These are phyloP conservation scores for Micropterix aruncella DNA, from an alignment of 2,888 invertebrate species.

Conservation along the genomic window DNA sequence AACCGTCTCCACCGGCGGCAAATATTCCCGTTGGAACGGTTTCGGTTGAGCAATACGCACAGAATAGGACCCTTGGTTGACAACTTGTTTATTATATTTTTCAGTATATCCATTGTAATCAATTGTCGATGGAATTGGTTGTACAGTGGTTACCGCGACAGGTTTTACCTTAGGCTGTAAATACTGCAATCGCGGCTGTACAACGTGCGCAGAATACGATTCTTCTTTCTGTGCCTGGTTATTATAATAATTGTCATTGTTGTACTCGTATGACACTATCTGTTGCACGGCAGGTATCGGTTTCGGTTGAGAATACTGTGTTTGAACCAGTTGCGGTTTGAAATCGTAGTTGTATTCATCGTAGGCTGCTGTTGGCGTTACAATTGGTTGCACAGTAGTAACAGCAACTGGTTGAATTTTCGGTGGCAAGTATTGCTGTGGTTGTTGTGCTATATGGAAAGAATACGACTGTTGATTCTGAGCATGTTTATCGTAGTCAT, in stretches of 20 bases:
- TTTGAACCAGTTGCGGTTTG: too few relatives aligned
- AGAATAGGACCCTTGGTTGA: not conserved
- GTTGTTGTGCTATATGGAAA: not conserved
- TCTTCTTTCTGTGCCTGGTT: not conserved
- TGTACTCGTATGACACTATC: not conserved
- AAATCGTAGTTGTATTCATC: too few relatives aligned
- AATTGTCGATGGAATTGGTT: not conserved
- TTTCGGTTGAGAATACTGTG: not conserved
- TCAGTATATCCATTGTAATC: too few relatives aligned
- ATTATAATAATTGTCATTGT: not conserved
- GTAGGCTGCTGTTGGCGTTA: conserved; percentile 3
- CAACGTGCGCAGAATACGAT: not conserved
- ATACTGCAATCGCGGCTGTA: not conserved
- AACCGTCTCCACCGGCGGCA: not conserved
- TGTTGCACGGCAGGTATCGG: not conserved
- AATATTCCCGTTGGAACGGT: not conserved
- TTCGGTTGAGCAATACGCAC: too few relatives aligned
- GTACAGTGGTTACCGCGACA: not conserved
- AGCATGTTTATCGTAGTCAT: conserved; percentile 22
- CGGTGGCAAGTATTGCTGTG: not conserved
- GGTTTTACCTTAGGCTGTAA: not conserved
- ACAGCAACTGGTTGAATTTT: conserved; percentile 9
- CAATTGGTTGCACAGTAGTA: conserved; percentile 11
- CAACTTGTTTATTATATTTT: not conserved
- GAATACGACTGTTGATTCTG: conserved; percentile 10